Evolutionary conservation across 2,797 vertebrate species (phyloP), one percentile per base, ranked within the genome.

Genomic region (Strix occidentalis): DNA sequence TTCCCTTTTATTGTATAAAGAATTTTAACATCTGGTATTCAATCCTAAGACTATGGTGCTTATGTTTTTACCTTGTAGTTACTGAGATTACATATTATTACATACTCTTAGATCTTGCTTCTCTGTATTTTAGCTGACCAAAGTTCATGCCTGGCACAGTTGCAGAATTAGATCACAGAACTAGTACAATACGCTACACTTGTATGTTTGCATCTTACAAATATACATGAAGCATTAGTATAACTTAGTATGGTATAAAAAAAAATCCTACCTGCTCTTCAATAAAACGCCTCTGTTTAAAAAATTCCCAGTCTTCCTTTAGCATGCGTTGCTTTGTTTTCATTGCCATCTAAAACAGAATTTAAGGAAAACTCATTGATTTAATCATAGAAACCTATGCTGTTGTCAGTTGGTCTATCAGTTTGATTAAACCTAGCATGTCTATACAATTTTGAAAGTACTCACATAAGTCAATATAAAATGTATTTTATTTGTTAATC

Each of bases 221-320:
- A 80, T 45, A 41, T 1, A 87, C 9, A 75, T 7, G 33, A 60
- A 89, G 43, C 50, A 80, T 76, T 56, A 63, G 10, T 54, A 16
- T 23, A 66, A 80, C 20, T 93, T 72, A 53, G 13, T 63, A 87
- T 2, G 10, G 61, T 57, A 83, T 58, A 33, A 66, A 79, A 37
- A 83, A 60, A 83, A 71, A 64, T 79, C 96, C 95, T 98, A 99
- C 99, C 99, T 99, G 99, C 92, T 99, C 99, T 97, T 99, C 99
- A 77, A 99, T 98, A 98, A 99, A 99, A 87, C 99, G 98, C 54
- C 99, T 98, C 95, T 99, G 99, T 92, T 99, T 99, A 96, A 99
- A 99, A 96, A 99, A 99, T 95, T 99, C 99, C 98, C 99, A 99
- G 95, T 99, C 99, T 96, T 99, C 99, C 94, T 99, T 99, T 46